Evolutionary conservation across 2,888 invertebrate genomes (phyloP).

Genomic region (Myopa testacea): DNA sequence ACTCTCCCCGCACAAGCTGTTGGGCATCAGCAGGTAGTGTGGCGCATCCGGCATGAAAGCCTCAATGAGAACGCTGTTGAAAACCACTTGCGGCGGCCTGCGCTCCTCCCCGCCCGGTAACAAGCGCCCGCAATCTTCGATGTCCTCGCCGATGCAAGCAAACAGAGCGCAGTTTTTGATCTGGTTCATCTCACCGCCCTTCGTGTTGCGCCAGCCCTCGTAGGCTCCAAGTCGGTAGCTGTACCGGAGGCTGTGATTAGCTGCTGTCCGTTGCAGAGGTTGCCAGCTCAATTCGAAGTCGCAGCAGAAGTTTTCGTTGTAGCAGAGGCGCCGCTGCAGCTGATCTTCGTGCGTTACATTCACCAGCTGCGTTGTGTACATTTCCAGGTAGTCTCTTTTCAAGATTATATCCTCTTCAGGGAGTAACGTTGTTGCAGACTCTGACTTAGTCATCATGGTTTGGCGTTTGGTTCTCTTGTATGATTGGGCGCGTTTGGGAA

Average conservation of each 20-base stretch:
- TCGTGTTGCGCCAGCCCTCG: constrained; percentile 68
- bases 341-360: constrained; percentile 26
- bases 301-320: constrained; percentile 55
- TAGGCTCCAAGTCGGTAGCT: constrained; percentile 68
- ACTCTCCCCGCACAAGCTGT: constrained; percentile 50
- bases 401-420: constrained; percentile 46
- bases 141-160: constrained; percentile 61
- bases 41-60: constrained; percentile 51
- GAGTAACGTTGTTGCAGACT: background rate
- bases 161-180: constrained; percentile 69
- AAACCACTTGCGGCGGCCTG: constrained; percentile 44
- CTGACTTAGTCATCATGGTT: background rate
- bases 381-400: constrained; percentile 56
- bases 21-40: constrained; percentile 56
- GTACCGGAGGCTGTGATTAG: constrained; percentile 51
- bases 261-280: background rate
- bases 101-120: constrained; percentile 37
- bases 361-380: constrained; percentile 48
- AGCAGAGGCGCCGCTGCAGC: constrained; percentile 44
- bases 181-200: constrained; percentile 63
- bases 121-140: constrained; percentile 56
- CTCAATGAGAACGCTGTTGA: constrained; percentile 53
- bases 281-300: constrained; percentile 54
- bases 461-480: constrained; percentile 30
- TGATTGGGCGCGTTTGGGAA: constrained; percentile 52